A percentile compares a stretch with the other conserved stretches of the same genome.
These are phyloP conservation scores for Drymodes brunneopygia DNA, from an alignment of 2,113 vertebrate genomes.

Conservation along the genomic window DNA sequence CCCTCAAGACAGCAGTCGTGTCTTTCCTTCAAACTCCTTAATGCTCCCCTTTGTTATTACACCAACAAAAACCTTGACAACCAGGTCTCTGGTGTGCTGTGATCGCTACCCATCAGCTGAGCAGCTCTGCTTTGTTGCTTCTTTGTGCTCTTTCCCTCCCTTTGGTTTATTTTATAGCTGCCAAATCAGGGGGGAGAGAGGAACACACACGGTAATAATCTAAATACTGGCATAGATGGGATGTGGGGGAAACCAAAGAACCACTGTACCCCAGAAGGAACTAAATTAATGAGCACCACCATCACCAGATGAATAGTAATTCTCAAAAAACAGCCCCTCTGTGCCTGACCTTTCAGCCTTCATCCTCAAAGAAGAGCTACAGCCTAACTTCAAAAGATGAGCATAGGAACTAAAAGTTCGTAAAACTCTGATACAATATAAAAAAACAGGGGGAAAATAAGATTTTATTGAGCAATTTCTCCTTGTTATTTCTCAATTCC, in stretches of 20 bases:
- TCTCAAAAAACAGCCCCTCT: not conserved
- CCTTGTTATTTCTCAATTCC: not conserved
- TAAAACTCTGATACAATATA: not conserved
- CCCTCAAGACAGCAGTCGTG: not conserved
- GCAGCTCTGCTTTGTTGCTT: not conserved
- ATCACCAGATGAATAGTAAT: not conserved
- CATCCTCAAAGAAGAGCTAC: not conserved
- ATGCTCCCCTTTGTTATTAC: not conserved
- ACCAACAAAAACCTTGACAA: not conserved
- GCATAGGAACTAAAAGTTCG: not conserved
- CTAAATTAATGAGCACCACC: not conserved
- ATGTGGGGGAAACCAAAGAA: not conserved
- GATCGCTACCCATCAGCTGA: not conserved
- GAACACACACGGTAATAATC: not conserved
- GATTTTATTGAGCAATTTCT: not conserved
- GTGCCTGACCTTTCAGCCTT: not conserved
- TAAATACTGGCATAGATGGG: not conserved
- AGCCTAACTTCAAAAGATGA: not conserved
- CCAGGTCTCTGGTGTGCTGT: not conserved
- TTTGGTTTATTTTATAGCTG: not conserved
- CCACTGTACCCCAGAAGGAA: not conserved
- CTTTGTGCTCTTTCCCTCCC: not conserved
- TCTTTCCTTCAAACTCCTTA: constrained; percentile 12
- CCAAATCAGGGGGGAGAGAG: not conserved
- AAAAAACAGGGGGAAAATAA: rapidly evolving